Percentiles rank a stretch among this genome's conserved stretches.
Conservation (phyloP, 2,113 vertebrate species). For the Buteo buteo region DNA sequence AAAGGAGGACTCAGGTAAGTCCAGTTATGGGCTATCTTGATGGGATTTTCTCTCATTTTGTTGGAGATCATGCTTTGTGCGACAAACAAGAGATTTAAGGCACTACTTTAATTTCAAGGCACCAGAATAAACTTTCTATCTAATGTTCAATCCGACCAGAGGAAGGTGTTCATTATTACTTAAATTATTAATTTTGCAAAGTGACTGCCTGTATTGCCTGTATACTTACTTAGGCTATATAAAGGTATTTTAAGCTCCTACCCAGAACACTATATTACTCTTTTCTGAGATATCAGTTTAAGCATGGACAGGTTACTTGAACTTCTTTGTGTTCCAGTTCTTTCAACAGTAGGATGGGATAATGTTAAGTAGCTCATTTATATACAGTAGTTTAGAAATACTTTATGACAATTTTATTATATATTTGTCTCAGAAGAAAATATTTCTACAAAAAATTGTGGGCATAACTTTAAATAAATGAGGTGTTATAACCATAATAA, state of each 20-base stretch:
- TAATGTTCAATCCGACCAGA: not conserved
- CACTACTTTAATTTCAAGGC: not conserved
- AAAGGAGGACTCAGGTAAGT: not conserved
- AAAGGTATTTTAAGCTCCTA: not conserved
- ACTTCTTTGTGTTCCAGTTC: not conserved
- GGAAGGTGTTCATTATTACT: not conserved
- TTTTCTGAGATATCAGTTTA: not conserved
- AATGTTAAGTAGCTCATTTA: not conserved
- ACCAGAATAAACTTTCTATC: not conserved
- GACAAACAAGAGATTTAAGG: not conserved
- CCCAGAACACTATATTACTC: not conserved
- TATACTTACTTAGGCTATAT: not conserved
- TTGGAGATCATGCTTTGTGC: not conserved
- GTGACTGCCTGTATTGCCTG: not conserved
- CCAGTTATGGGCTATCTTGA: not conserved
- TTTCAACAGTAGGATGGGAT: not conserved
- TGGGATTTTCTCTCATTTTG: not conserved
- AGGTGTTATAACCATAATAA: not conserved
- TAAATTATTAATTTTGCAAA: not conserved
- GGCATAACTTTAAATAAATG: not conserved
- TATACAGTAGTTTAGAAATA: not conserved
- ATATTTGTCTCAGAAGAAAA: not conserved
- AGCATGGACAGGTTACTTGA: not conserved
- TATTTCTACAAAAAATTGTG: not conserved
- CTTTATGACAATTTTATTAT: not conserved